A percentile compares a stretch with the other conserved stretches of the same genome.
phyloP scores from a whole-genome alignment of 2,797 vertebrate species.

The Chiroxiphia lanceolata region DNA sequence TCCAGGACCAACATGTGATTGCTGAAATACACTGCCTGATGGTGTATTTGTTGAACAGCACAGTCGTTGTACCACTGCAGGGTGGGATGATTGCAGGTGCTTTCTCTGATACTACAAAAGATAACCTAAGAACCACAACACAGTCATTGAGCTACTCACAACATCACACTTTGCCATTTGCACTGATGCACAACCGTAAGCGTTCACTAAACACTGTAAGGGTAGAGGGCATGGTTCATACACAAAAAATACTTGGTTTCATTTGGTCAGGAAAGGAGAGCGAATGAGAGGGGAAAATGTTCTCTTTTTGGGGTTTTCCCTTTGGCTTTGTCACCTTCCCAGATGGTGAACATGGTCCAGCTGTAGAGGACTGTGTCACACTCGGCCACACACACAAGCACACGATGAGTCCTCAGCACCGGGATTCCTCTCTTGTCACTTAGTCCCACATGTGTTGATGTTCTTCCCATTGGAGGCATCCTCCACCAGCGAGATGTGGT shows the following conservation, averaged over 20 bases:
- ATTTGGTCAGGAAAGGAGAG: conserved; percentile 3
- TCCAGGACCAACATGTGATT: background rate
- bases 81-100: conserved; percentile 3
- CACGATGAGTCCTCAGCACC: background rate
- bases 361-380: background rate
- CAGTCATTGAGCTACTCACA: background rate
- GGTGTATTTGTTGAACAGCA: background rate
- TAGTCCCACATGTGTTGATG: conserved; percentile 94
- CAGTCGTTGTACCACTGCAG: conserved; percentile 1
- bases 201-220: background rate
- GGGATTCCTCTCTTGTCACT: conserved; percentile 60
- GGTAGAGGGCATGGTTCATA: conserved; percentile 4
- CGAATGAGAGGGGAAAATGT: background rate
- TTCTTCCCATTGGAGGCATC: conserved; percentile 93
- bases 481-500: conserved; percentile 91
- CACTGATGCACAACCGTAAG: conserved; percentile 26
- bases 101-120: background rate
- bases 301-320: background rate
- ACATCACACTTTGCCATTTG: conserved; percentile 21
- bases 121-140: conserved; percentile 7
- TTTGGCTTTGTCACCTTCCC: conserved; percentile 29
- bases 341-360: background rate
- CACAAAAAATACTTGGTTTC: conserved; percentile 17
- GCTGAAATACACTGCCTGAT: background rate
- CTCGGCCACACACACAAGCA: conserved; percentile 10